phyloP scores from a whole-genome alignment of 2,797 vertebrate genomes.

The Holocentrus rufus region DNA sequence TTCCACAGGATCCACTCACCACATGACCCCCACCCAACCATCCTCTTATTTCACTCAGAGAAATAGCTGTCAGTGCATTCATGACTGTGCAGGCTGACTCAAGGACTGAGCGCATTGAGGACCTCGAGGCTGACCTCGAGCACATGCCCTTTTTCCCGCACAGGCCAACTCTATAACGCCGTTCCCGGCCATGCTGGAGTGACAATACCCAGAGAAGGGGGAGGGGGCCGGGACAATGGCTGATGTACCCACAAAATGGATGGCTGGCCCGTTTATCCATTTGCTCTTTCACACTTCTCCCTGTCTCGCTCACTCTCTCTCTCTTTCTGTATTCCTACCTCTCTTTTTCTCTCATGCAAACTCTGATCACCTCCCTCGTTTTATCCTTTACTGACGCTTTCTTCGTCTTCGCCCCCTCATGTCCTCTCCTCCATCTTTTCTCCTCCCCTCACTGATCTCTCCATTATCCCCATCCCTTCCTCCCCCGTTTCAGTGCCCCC shows the following conservation, averaged over 20 bases:
- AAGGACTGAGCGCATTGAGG: constrained; percentile 36
- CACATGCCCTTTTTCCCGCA: constrained; percentile 58
- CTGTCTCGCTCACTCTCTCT: background rate
- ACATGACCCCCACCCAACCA: constrained; percentile 36
- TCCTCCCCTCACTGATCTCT: constrained; percentile 55
- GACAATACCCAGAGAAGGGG: constrained; percentile 56
- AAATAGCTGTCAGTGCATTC: constrained; percentile 57
- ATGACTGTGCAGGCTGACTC: constrained; percentile 43
- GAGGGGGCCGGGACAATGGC: constrained; percentile 57
- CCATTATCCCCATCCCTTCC: constrained; percentile 45
- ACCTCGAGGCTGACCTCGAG: constrained; percentile 44
- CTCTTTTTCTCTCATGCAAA: constrained; percentile 3
- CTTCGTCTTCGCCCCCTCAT: constrained; percentile 23
- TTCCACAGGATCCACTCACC: constrained; percentile 41
- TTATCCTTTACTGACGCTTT: constrained; percentile 26
- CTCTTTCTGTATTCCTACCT: constrained; percentile 5
- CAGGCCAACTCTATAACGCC: constrained; percentile 42
- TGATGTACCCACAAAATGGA: constrained; percentile 53
- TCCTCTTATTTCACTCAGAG: constrained; percentile 34
- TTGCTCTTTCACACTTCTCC: constrained; percentile 46
- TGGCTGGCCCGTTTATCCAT: constrained; percentile 57
- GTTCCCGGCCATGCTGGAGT: constrained; percentile 6
- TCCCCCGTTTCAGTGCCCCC: constrained; percentile 49
- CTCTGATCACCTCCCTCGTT: constrained; percentile 1
- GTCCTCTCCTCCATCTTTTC: constrained; percentile 40